Percentiles rank a stretch among this genome's conserved stretches.
Conservation (phyloP, 2,888 invertebrate species). For the Drosophila stalkeri region DNA sequence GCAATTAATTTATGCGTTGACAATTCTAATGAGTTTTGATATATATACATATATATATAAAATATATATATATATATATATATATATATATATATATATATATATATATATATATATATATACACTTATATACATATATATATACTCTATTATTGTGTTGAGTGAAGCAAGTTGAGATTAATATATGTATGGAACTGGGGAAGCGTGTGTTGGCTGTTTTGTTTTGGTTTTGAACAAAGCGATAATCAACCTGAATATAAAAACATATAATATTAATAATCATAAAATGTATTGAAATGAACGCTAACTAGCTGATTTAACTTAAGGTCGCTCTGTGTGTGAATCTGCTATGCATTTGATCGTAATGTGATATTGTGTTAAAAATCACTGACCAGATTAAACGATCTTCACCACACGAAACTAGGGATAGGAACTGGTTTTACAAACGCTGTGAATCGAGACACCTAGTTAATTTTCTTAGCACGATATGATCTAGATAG, state of each 20-base stretch:
- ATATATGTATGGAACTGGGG: conserved; percentile 37
- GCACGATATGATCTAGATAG: conserved; percentile 25
- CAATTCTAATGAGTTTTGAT: conserved; percentile 82
- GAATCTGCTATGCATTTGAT: conserved; percentile 34
- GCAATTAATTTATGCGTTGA: conserved; percentile 84
- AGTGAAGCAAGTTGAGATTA: conserved; percentile 31
- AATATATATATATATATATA: conserved; percentile 17
- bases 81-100: conserved; percentile 19
- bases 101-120: conserved; percentile 43
- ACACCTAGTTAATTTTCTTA: conserved; percentile 28
- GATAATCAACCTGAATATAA: conserved; percentile 71
- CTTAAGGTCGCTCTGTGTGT: conserved; percentile 57
- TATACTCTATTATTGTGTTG: conserved; percentile 23
- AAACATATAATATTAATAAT: conserved; percentile 76
- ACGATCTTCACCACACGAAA: conserved; percentile 8
- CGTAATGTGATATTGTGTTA: conserved; percentile 77
- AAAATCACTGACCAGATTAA: conserved; percentile 44
- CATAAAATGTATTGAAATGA: conserved; percentile 76
- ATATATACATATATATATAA: conserved; percentile 52
- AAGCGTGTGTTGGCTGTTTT: conserved; percentile 50
- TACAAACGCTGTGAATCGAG: conserved; percentile 25
- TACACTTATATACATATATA: conserved; percentile 5
- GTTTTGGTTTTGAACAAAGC: conserved; percentile 62
- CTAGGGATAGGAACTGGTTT: conserved; percentile 31
- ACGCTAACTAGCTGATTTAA: conserved; percentile 75